Base-by-base conservation (phyloP, 2,113 vertebrate genomes). In the Phaethornis superciliosus region DNA sequence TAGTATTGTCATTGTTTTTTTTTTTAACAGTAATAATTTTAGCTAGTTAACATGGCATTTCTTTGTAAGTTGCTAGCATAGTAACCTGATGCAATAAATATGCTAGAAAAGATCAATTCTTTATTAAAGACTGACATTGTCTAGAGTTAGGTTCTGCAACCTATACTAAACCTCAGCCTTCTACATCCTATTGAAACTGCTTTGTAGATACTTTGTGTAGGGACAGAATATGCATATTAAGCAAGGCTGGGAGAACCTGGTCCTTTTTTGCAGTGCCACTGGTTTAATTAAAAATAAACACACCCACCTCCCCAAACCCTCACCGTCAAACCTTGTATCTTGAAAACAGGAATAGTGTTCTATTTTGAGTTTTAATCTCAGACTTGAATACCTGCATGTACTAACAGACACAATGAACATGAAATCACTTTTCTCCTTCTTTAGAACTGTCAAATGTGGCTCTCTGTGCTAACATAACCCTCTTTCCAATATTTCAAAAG, bases 401-500 rank as follows among this genome's bases (percentile, higher is more conserved):
- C 60, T 42, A 89, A 90, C 93, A 90, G 79, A 69, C 79, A 92
- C 42, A 85, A 74, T 21, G 68, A 93, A 86, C 56, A 92, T 94
- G 81, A 84, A 84, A 92, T 18, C 15, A 6, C 85, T 96, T 93
- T 63, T 30, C 60, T 90, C 40, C 63, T 93, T 69, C 91, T 92
- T 96, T 58, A 95, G 93, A 94, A 76, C 75, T 64, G 88, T 60
- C 6, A 5, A 81, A 30, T 35, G 67, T 72, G 90, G 80, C 27
- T 95, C 89, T 94, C 92, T 95, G 96, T 94, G 94, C 93, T 96
- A 96, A 94, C 95, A 67, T 89, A 95, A 95, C 86, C 89, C 83
- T 68, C 40, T 81, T 95, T 92, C 93, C 95, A 97, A 96, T 96
- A 97, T 98, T 98, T 97, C 96, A 96, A 97, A 98, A 97, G 98